Base-by-base conservation (phyloP, 2,797 vertebrate species). In the Cossypha dichroa region DNA sequence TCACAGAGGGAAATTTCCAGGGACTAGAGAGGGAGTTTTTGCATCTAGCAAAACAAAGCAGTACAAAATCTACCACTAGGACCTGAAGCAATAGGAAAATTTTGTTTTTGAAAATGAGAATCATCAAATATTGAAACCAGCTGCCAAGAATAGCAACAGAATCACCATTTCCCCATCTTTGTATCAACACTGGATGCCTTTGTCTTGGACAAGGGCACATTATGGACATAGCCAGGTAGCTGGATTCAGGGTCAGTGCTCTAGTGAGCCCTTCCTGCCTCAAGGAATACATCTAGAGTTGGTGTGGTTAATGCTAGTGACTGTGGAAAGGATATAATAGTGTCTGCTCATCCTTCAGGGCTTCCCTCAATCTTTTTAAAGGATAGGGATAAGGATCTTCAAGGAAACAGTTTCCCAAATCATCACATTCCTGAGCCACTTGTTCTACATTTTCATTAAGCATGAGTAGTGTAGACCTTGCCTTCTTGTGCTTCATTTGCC, bases 1-100 rank as follows among this genome's bases (percentile, higher is more conserved):
- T 73, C 74, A 95, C 29, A 76, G 85, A 93, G 29, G 85, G 52
- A 95, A 94, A 90, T 95, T 93, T 93, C 36, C 76, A 56, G 62
- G 21, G 51, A 72, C 76, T 82, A 62, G 29, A 89, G 67, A 88
- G 73, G 56, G 62, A n/a, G 15, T 23, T 94, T 96, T 97, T 93
- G 93, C 90, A 96, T 96, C 55, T 63, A 93, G 70, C 31, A 79
- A 90, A 93, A 91, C 72, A 91, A 94, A 94, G 68, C 46, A 90
- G 41, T 51, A 31, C 31, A 51, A 75, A 96, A 88, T 55, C 58
- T 75, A 69, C 64, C 43, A 86, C 20, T 88, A 92, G n/a, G 29
- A 90, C 83, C 94, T 79, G 67, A 92, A 93, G 89, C 67, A 90
- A 91, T 77, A 96, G 82, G 85, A 92, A 89, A 93, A 76, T 68